Base-by-base conservation (phyloP, 1,140 invertebrate species). In the Ridgeia piscesae region DNA sequence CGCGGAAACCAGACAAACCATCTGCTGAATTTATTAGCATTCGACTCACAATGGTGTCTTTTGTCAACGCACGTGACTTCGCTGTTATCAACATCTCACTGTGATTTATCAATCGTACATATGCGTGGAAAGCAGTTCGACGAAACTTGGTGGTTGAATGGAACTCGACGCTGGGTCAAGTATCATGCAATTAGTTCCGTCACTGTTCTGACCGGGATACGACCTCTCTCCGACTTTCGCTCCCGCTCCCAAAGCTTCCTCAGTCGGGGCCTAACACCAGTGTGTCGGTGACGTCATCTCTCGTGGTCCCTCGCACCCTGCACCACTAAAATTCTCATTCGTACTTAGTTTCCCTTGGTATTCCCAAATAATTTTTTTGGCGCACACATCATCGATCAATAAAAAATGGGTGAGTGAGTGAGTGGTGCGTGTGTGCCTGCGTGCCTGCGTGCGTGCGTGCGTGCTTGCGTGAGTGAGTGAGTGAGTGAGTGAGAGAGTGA, bases 401-500 rank as follows among this genome's bases (percentile, higher is more conserved):
- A 42, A 42, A 42, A 42, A 34, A 42, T 92, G 91, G 31, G 89
- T 92, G 92, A 92, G 89, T 92, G 89, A 92, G 92, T 91, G 92
- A 91, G 92, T 50, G 89, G 89, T 92, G 92, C 35, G 92, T 92
- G 92, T 17, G 92, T 92, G 92, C 50, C 33, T 92, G 92, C 1
- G 92, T 17, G 89, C 35, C 89, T 91, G 89, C 91, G 92, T 91
- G 92, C 90, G 89, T 91, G 92, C 50, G 92, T 91, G 92, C 42
- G 92, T 91, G 89, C 42, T 89, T 91, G 92, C 42, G 89, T 91
- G 89, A 91, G 92, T 91, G 89, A 48, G 21, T 91, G 92, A 48
- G 92, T 91, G 92, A 48, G 92, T 91, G 89, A 48, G 92, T 91
- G 92, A 91, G 89, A 34, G 89, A 91, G 92, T 48, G 33, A 48